phyloP scores from a whole-genome alignment of 1,140 invertebrate genomes.

The Wiebesia pumilae region DNA sequence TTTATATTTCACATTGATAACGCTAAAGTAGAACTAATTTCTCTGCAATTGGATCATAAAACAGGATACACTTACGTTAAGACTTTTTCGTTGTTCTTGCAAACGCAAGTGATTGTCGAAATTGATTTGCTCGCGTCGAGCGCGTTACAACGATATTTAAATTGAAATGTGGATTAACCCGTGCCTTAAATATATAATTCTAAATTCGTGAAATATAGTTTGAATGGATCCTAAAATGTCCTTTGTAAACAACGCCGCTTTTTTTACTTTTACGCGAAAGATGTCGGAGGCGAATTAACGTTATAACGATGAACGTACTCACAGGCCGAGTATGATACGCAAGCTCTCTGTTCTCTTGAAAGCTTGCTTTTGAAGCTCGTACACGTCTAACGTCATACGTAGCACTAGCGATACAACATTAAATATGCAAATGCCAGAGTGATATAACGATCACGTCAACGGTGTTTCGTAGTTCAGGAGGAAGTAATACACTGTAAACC shows the following conservation, averaged over 20 bases:
- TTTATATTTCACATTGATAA: too few species aligned
- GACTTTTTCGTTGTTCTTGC: too few species aligned
- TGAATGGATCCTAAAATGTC: background rate
- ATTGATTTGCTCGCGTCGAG: too few species aligned
- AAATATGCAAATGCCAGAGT: slow-evolving; percentile 44
- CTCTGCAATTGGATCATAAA: too few species aligned
- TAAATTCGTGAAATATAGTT: too few species aligned
- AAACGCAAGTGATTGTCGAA: too few species aligned
- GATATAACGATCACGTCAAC: background rate
- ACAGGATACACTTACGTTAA: too few species aligned
- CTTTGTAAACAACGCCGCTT: too few species aligned
- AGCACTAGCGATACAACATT: slow-evolving; percentile 18
- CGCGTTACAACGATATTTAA: too few species aligned
- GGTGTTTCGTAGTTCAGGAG: background rate
- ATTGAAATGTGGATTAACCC: too few species aligned
- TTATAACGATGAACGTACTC: background rate
- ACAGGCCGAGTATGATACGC: background rate
- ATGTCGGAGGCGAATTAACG: slow-evolving; percentile 21
- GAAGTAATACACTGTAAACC: background rate
- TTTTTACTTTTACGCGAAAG: background rate
- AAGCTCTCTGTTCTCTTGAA: slow-evolving; percentile 3
- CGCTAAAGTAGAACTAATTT: too few species aligned
- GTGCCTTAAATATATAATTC: too few species aligned
- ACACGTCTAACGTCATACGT: background rate
- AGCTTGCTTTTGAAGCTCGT: background rate